Evolutionary conservation across 2,113 vertebrate species (phyloP), one percentile per base, ranked within the genome.

Genomic region (Pollachius pollachius): DNA sequence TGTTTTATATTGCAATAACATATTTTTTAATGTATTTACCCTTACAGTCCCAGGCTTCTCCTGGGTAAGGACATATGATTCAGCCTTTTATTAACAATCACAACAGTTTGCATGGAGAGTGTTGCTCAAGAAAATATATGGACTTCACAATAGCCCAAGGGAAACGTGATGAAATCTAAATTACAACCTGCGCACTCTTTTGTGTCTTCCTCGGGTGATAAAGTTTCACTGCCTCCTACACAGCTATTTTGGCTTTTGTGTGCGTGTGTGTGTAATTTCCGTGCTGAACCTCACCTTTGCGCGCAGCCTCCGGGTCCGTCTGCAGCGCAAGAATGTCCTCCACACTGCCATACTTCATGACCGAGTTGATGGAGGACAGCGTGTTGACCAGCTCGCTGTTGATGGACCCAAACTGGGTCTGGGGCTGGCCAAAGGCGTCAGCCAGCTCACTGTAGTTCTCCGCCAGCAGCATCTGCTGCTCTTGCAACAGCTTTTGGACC

Each of bases 361-460:
- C 96, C 0, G 94, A 94, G 79, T 95, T 97, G 85, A 99, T 95
- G 60, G 97, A 97, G 0, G 96, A 93, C 0, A 99, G 91, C 0
- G 97, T 98, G 89, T 92, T 97, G 73, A 98, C 93, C 78, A 99
- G 94, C 82, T 98, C 94, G 0, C 94, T 97, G 88, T 98, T 99
- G 61, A 99, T 94, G 70, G 94, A 95, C 1, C 94, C 95, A 17
- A 99, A 97, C 85, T 99, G 96, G 15, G 94, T 93, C 72, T 94
- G 93, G 0, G 96, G 97, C 75, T 97, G 94, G 5, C 93, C 96
- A 19, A 99, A 99, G 0, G 97, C 95, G 48, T 98, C 97, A 0
- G 96, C 96, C 16, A 99, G 84, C 69, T 99, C 97, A 7, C 88
- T 95, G 69, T 99, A 98, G 85, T 98, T 99, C 89, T 98, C 95